Percentiles rank a stretch among this genome's conserved stretches.
Conservation (phyloP, 2,888 invertebrate species). For the Agrochola lychnidis region DNA sequence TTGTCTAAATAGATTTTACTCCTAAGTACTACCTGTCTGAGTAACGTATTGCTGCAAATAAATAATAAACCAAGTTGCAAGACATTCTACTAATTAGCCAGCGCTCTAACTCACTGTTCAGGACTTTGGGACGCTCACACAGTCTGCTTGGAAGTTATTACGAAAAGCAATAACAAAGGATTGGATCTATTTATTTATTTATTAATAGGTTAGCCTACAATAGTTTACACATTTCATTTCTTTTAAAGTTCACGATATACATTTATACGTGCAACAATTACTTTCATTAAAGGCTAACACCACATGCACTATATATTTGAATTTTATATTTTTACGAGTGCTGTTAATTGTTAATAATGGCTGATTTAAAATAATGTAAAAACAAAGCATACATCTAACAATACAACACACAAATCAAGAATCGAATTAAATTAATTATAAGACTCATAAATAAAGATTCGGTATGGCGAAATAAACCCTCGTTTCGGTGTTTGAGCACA, state of each 20-base stretch:
- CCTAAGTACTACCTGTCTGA: conserved; percentile 26
- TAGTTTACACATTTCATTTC: too few relatives aligned
- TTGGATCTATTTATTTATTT: not conserved
- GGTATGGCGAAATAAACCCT: not conserved
- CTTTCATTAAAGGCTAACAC: too few relatives aligned
- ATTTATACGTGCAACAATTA: too few relatives aligned
- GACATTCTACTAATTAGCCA: conserved; percentile 34
- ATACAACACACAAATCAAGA: too few relatives aligned
- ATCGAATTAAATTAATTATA: not conserved
- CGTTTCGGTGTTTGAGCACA: not conserved
- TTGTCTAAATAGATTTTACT: conserved; percentile 55
- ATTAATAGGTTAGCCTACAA: too few relatives aligned
- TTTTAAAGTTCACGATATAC: too few relatives aligned
- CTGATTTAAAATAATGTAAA: too few relatives aligned
- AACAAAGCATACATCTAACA: too few relatives aligned
- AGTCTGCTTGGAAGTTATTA: conserved; percentile 24
- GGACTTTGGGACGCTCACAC: not conserved
- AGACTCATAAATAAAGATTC: not conserved
- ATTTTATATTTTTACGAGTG: too few relatives aligned
- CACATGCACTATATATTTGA: too few relatives aligned
- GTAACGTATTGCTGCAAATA: conserved; percentile 46
- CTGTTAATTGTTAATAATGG: too few relatives aligned
- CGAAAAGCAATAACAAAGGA: conserved; percentile 21
- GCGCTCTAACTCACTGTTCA: conserved; percentile 8
- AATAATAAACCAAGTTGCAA: conserved; percentile 40